A percentile compares a stretch with the other conserved stretches of the same genome.
phyloP scores from a whole-genome alignment of 2,888 invertebrate genomes.

The Petrophora chlorosata region DNA sequence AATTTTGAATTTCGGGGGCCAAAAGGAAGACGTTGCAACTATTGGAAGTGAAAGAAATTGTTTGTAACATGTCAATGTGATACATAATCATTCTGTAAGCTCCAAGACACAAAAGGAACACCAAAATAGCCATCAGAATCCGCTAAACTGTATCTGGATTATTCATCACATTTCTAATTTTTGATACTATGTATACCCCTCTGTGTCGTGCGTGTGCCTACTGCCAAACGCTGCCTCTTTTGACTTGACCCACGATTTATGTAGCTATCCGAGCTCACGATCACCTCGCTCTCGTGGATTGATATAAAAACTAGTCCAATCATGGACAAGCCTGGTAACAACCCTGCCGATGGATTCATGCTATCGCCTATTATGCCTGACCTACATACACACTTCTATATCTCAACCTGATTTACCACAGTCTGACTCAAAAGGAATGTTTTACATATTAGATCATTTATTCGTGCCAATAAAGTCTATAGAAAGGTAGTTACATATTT shows the following conservation, averaged over 20 bases:
- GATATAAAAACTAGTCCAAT: conserved; percentile 76
- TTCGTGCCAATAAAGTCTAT: background rate
- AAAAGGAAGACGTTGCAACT: no score
- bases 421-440: conserved; percentile 17
- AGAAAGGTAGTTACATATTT: conserved; percentile 2
- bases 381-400: conserved; percentile 60
- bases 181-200: no score
- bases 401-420: conserved; percentile 44
- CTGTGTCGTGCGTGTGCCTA: no score
- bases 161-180: no score
- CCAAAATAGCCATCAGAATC: no score
- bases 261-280: conserved; percentile 47
- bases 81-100: no score
- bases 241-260: conserved; percentile 38
- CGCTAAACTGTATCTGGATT: no score
- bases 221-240: conserved; percentile 14
- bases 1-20: no score
- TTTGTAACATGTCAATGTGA: no score
- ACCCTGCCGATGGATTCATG: conserved; percentile 62
- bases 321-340: conserved; percentile 69
- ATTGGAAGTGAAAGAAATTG: no score
- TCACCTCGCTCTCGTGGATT: conserved; percentile 67
- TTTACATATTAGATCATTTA: conserved; percentile 15
- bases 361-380: conserved; percentile 69
- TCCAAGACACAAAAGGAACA: no score